These are phyloP conservation scores for Mimas tiliae DNA, from an alignment of 2,888 invertebrate species.

Conservation along the genomic window DNA sequence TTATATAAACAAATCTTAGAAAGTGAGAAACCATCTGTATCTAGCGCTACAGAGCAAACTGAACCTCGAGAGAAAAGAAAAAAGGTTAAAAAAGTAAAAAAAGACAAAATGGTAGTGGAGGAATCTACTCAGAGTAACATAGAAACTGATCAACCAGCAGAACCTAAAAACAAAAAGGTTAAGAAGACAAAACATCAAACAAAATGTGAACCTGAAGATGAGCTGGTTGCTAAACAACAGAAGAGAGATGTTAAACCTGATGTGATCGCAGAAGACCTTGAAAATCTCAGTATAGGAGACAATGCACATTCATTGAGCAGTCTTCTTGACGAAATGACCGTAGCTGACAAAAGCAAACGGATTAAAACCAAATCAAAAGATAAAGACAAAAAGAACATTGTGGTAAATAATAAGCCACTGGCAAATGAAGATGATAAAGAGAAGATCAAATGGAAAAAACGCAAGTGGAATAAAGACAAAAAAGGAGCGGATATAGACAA, in stretches of 20 bases:
- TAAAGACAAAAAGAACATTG: conserved; percentile 47
- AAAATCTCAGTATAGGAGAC: conserved; percentile 71
- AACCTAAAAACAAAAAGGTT: conserved; percentile 44
- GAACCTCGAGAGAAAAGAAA: conserved; percentile 38
- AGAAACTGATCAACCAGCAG: conserved; percentile 37
- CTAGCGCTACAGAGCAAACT: conserved; percentile 30
- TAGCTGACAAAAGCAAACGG: conserved; percentile 65
- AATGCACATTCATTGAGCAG: conserved; percentile 69
- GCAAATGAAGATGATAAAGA: conserved; percentile 52
- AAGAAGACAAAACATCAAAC: conserved; percentile 60
- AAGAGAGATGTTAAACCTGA: conserved; percentile 60
- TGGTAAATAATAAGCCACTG: conserved; percentile 39
- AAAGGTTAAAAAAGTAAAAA: conserved; percentile 50
- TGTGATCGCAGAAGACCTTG: conserved; percentile 60
- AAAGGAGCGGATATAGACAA: conserved; percentile 48
- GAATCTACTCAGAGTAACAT: conserved; percentile 4
- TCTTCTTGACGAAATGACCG: conserved; percentile 71
- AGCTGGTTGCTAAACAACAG: conserved; percentile 53
- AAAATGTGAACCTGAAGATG: conserved; percentile 46
- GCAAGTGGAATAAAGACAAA: conserved; percentile 73
- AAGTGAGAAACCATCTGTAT: conserved; percentile 30
- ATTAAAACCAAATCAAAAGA: conserved; percentile 47
- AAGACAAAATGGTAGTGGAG: conserved; percentile 25
- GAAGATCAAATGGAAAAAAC: conserved; percentile 68
- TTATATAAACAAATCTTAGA: conserved; percentile 36